Base-by-base conservation (phyloP, 1,140 invertebrate genomes). In the Panagrolaimus sp. region DNA sequence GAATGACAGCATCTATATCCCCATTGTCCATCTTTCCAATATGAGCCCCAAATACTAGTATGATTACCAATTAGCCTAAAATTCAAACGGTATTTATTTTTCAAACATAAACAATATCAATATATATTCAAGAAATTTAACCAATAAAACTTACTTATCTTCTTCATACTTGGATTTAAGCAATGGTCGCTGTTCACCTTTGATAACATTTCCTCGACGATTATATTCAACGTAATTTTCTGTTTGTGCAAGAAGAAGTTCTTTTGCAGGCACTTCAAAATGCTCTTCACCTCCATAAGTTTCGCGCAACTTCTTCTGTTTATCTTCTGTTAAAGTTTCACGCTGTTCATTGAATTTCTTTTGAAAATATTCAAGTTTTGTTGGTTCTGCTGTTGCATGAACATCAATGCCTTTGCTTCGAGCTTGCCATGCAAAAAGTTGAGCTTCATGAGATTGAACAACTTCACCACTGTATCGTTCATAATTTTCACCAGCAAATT, bases 381-480 rank as follows among this genome's bases (percentile, higher is more conserved):
- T 98, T 0, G 96, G 96, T 84, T 98, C 95, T 14, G 95, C 95
- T 66, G 96, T 87, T 32, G 97, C 86, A 86, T 98, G 93, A 5
- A 98, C 92, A 85, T 98, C 94, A 0, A 97, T 89, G 24, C 93
- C 77, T 69, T 83, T 68, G 52, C 77, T 71, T 81, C 92, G 90
- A 0, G 94, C 94, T 81, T 98, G 92, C 96, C 96, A 99, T 0
- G 96, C 94, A 88, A 99, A 99, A 74, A 96, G 86, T 86, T 98
- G 94, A 21, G 92, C 91, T 24, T 89, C 89, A 4, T 92, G 90
- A 83, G 98, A 94, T 66, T 90, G 88, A 46, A 88, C 87, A 0
- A 95, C 96, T 84, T 98, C 96, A 12, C 96, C 96, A 47, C 91
- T 90, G 79, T 91, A 93, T 43, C 95, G 87, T 0, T 91, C 90